Conservation (phyloP, 30 jellyfish, hydroid and myxozoan species). For the Mastigias papua region DNA sequence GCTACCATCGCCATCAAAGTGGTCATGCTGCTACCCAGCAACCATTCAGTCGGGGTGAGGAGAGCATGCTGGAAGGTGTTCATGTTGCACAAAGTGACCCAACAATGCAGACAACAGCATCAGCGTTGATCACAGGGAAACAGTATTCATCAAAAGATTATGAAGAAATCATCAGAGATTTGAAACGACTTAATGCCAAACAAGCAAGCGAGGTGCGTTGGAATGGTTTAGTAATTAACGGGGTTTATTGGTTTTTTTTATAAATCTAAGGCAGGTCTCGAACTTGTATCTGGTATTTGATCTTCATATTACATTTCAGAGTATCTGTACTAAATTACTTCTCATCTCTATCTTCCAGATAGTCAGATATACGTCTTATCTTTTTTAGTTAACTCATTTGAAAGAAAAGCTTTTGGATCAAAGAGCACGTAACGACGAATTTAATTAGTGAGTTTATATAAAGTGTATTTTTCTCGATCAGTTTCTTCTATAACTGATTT, state of each 20-base stretch:
- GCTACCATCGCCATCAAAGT: constrained; percentile 18
- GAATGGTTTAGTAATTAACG: background rate
- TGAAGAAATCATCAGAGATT: constrained; percentile 63
- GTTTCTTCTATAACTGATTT: too few relatives aligned
- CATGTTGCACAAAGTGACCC: constrained; percentile 7
- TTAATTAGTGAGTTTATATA: constrained; percentile 24
- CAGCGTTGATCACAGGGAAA: constrained; percentile 50
- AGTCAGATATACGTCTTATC: background rate
- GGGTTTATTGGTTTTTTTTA: background rate
- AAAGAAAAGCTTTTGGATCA: constrained; percentile 41
- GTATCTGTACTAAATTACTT: too few relatives aligned
- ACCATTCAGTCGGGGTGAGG: background rate
- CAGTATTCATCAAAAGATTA: constrained; percentile 56
- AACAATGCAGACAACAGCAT: background rate
- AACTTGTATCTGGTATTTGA: too few relatives aligned
- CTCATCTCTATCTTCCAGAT: too few relatives aligned
- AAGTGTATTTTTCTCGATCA: too few relatives aligned
- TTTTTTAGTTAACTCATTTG: constrained; percentile 52
- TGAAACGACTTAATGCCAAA: constrained; percentile 60
- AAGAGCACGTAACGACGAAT: constrained; percentile 29
- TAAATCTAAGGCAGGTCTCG: background rate
- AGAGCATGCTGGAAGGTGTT: background rate
- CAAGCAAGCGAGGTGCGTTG: constrained; percentile 70
- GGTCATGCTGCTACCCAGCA: background rate
- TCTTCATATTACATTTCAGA: too few relatives aligned